These are phyloP conservation scores for Heliothis subflexa DNA, from an alignment of 1,140 invertebrate genomes.

Conservation along the genomic window DNA sequence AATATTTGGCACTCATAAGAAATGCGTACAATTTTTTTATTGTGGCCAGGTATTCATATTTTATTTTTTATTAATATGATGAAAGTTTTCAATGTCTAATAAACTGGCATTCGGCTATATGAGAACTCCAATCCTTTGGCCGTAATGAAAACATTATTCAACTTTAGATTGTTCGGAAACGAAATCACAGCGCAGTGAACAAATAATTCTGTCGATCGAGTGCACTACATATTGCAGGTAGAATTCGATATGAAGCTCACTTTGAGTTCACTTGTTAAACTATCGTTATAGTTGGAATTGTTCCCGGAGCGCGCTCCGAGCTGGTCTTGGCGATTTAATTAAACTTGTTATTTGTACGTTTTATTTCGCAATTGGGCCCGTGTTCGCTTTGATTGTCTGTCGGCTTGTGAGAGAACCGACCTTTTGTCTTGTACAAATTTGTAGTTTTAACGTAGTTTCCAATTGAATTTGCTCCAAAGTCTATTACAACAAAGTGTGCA, in stretches of 20 bases:
- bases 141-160: constrained; percentile 31
- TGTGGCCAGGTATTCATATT: neutral
- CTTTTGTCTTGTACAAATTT: constrained; percentile 65
- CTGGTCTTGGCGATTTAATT: constrained; percentile 83
- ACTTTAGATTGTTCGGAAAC: constrained; percentile 43
- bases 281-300: constrained; percentile 80
- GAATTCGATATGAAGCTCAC: constrained; percentile 75
- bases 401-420: constrained; percentile 61
- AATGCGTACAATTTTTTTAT: neutral
- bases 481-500: constrained; percentile 36
- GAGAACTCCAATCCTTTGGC: constrained; percentile 14
- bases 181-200: constrained; percentile 60
- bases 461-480: constrained; percentile 36
- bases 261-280: constrained; percentile 83
- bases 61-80: constrained; percentile 20
- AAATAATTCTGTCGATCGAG: constrained; percentile 75
- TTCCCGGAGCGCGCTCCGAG: constrained; percentile 61
- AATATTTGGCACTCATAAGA: constrained; percentile 6
- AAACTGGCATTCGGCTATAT: constrained; percentile 8
- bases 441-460: constrained; percentile 47
- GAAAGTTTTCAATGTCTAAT: constrained; percentile 12
- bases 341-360: constrained; percentile 85
- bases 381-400: constrained; percentile 78
- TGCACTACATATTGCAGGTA: constrained; percentile 70
- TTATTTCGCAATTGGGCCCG: constrained; percentile 80